Evolutionary conservation across 2,113 vertebrate genomes (phyloP), one percentile per base, ranked within the genome.

Genomic region (Alouatta palliata): DNA sequence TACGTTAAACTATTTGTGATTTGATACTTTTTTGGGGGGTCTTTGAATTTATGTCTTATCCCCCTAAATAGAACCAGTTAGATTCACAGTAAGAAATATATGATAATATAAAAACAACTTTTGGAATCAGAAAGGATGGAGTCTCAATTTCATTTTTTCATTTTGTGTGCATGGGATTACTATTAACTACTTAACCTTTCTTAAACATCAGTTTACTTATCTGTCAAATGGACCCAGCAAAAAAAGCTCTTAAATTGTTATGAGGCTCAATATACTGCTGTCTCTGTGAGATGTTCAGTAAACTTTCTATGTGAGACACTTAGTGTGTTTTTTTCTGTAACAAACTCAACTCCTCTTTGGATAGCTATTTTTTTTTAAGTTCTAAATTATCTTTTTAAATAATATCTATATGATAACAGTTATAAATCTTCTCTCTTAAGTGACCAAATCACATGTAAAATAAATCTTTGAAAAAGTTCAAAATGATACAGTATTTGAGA

Each of bases 401-500:
- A 8, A 4, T 77, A 92, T 71, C 66, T 92, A 43, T 11, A 61
- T 47, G 52, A 27, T 52, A 81, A 19, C 14, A 61, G 14, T 70
- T 73, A 61, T 14, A 91, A 87, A 89, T 49, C 77, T 68, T 85
- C 20, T 32, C 27, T 70, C 16, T n/a, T 92, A 91, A 92, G 13
- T 37, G 64, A 43, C 79, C 87, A 92, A 93, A 96, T 90, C 73
- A 68, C 27, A 84, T 70, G 68, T 87, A 94, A 97, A 71, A 43
- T 83, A 91, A 97, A 80, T 70, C 37, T 54, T 90, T 64, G 9
- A 25, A 92, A 87, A 85, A 84, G 21, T 77, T 95, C 84, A 90
- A 95, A 95, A 82, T n/a, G 14, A 45, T 40, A 68, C 27, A 35
- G 54, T 87, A 92, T 88, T 97, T 64, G 56, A 97, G 19, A 96